Conservation (phyloP, 2,113 vertebrate species). For the Actinemys pallida region DNA sequence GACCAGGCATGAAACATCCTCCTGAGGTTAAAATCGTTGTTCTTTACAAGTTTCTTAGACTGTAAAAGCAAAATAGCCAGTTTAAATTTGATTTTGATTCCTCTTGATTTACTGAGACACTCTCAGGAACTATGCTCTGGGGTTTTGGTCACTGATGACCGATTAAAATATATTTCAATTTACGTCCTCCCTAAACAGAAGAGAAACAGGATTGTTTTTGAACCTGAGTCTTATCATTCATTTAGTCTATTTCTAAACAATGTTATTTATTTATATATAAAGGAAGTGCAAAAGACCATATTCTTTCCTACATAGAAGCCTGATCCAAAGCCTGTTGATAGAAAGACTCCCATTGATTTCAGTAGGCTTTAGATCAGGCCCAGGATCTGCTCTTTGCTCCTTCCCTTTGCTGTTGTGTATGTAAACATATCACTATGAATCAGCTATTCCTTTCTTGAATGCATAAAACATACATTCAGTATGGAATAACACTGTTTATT, state of each 20-base stretch:
- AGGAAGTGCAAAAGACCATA: fast-evolving
- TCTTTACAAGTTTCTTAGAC: fast-evolving
- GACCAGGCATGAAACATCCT: fast-evolving
- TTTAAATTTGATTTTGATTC: not conserved
- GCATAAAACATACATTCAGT: fast-evolving
- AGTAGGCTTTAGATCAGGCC: fast-evolving
- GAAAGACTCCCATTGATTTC: not conserved
- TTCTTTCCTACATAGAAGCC: not conserved
- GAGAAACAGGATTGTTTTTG: not conserved
- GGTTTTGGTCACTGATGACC: not conserved
- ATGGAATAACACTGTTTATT: not conserved
- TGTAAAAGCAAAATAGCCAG: not conserved
- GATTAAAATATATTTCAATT: not conserved
- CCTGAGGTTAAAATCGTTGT: not conserved
- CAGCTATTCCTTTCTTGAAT: not conserved
- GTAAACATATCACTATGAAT: fast-evolving
- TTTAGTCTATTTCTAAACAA: not conserved
- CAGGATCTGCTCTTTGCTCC: not conserved
- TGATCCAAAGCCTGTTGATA: not conserved
- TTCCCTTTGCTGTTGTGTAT: not conserved
- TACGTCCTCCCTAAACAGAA: not conserved
- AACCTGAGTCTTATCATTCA: not conserved
- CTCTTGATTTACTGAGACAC: fast-evolving
- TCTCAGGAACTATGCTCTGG: not conserved
- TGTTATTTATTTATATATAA: not conserved